Evolutionary conservation across 2,888 invertebrate species (phyloP), one percentile per base, ranked within the genome.

Genomic region (Dioctria linearis): DNA sequence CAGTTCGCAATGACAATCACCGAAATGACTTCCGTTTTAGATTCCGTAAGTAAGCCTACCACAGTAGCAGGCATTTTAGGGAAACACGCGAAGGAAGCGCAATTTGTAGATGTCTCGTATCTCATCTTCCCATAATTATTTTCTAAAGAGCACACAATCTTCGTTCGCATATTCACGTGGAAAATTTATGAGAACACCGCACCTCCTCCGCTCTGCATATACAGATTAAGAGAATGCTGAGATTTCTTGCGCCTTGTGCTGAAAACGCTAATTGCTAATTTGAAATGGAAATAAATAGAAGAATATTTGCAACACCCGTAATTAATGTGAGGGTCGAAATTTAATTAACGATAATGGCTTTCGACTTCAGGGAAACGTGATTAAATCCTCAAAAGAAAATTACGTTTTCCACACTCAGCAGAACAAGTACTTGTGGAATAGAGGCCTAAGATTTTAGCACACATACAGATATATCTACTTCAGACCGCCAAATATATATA

Each of bases 301-400:
- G 75, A 75, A 75, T 75, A 75, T 75, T n/a, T 75, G 75, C 75
- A 75, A 61, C 51, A 46, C 25, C 61, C 61, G 75, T 75, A 75
- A 75, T 75, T 75, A 75, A 75, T 75, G 75, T 59, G 75, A 75
- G 75, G 59, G 59, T 75, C 59, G 75, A 75, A 75, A 75, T 75
- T 75, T 75, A 75, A 75, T 75, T 75, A 75, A 75, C 75, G 75
- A 61, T 75, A 75, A 75, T 75, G 75, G 75, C 75, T 75, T 75
- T 75, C 61, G 43, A 61, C 75, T 75, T 25, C 75, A 59, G 61
- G 75, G 13, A 75, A 75, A 75, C 75, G 75, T 75, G 75, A 75
- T 75, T 75, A 59, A 75, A 75, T 75, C 59, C 75, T 75, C 75
- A 75, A 75, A 75, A 75, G 65, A 51, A 75, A 75, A 75, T 75